Evolutionary conservation across 1,140 invertebrate genomes (phyloP), one percentile per base, ranked within the genome.

Genomic region (Calliphora vicina): DNA sequence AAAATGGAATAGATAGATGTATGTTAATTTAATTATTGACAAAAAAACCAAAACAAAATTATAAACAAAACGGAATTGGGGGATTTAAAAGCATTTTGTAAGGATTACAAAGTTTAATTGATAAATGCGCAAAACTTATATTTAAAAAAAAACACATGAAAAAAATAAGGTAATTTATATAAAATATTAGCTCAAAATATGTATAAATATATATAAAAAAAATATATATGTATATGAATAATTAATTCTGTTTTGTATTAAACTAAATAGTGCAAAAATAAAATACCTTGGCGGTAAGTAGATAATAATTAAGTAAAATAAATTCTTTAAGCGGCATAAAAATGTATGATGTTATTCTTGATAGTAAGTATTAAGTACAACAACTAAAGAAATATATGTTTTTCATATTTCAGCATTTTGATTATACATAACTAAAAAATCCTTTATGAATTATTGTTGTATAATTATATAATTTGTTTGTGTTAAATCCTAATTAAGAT

Each of bases 201-300:
- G 13, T 35, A 74, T 20, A 42, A 29, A 74, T 29, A 17, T 10
- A 35, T 74, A 35, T 74, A 35, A 29, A 74, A 35, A 74, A 74
- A 29, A 17, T n/a, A 74, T 27, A 1, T 29, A 29, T 74, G 1
- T 72, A n/a, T n/a, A 25, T 73, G 23, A 17, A 72, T 26, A 25
- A 72, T 26, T 13, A 8, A 25, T 73, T 10, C 26, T 73, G n/a
- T 57, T 57, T 67, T 67, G 9, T 67, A 25, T 6, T 23, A 67
- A 67, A 23, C 61, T 25, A 67, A 67, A 29, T 74, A 29, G 17
- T 74, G 26, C 73, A 74, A 42, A 57, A 57, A n/a, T n/a, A 57
- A 57, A 57, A 67, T 67, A 67, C 61, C 61, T 6, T 67, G 61
- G 61, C 61, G 61, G 61, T 67, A 67, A 74, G 27, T 26, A 73